A percentile compares a stretch with the other conserved stretches of the same genome.
These are phyloP conservation scores for Dendrocopos noguchii DNA, from an alignment of 2,113 vertebrate genomes.

Conservation along the genomic window DNA sequence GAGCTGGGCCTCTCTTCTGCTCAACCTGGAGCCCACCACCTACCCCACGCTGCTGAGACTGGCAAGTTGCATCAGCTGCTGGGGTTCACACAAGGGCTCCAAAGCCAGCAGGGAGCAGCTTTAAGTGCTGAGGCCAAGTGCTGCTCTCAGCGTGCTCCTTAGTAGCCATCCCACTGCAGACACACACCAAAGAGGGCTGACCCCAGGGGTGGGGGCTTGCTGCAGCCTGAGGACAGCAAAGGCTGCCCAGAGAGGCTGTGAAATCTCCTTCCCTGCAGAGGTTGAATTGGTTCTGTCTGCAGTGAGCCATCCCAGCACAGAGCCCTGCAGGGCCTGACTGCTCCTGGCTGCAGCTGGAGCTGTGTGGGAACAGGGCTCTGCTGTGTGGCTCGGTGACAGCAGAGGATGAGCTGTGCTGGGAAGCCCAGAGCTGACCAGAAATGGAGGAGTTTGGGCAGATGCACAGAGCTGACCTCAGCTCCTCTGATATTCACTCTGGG, in stretches of 20 bases:
- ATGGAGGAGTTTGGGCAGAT: background rate
- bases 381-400: background rate
- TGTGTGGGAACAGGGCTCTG: background rate
- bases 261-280: no score
- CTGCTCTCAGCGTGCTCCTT: background rate
- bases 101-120: background rate
- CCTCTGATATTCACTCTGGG: slow-evolving; percentile 23
- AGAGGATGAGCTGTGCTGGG: background rate
- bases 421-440: background rate
- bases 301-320: no score
- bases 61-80: background rate
- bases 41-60: background rate
- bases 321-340: background rate
- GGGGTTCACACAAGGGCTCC: fast-evolving
- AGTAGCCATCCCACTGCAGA: background rate
- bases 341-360: background rate
- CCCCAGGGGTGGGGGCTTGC: background rate
- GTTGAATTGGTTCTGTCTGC: no score
- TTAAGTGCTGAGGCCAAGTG: background rate
- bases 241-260: background rate
- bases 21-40: background rate
- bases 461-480: background rate
- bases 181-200: background rate
- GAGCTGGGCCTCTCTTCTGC: background rate
- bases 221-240: background rate